A percentile compares a stretch with the other conserved stretches of the same genome.
Evolutionary conservation across 1,140 invertebrate genomes (phyloP).

Genomic region (Drosophila pachea): DNA sequence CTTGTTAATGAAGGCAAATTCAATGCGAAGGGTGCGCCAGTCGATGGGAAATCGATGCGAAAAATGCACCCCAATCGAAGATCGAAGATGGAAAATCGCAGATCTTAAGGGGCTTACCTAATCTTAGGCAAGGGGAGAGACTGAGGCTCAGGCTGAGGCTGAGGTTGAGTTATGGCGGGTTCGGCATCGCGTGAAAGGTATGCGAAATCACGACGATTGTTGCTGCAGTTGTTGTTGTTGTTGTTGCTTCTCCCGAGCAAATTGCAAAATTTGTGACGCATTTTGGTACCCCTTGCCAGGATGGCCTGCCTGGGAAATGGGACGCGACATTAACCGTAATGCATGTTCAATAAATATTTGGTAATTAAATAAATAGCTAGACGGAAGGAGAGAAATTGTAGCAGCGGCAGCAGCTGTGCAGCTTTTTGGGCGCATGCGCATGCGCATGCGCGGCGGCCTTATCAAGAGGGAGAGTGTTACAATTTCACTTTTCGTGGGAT

Average conservation of each 20-base stretch:
- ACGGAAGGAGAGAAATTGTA: constrained; percentile 16
- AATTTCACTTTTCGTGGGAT: constrained; percentile 72
- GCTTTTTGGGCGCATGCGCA: constrained; percentile 48
- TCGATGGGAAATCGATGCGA: constrained; percentile 62
- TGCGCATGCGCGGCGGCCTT: constrained; percentile 21
- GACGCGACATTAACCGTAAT: constrained; percentile 68
- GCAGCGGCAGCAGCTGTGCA: constrained; percentile 70
- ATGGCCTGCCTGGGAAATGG: constrained; percentile 29
- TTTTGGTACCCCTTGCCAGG: constrained; percentile 29
- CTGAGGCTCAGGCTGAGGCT: constrained; percentile 6
- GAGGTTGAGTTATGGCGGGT: constrained; percentile 37
- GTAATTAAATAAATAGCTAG: constrained; percentile 71
- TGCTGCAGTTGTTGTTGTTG: constrained; percentile 13
- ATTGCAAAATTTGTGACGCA: constrained; percentile 70
- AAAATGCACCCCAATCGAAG: constrained; percentile 33
- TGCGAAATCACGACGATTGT: constrained; percentile 43
- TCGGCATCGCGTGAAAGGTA: constrained; percentile 35
- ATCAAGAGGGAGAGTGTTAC: constrained; percentile 48
- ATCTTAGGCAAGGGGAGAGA: constrained; percentile 27
- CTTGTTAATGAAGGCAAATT: constrained; percentile 31
- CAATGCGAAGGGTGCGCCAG: constrained; percentile 49
- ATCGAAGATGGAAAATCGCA: background rate
- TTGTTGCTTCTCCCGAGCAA: constrained; percentile 46
- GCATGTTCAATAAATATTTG: constrained; percentile 77
- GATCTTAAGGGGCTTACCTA: constrained; percentile 42